Base-by-base conservation (phyloP, 1,140 invertebrate species). In the Drosophila bocqueti region DNA sequence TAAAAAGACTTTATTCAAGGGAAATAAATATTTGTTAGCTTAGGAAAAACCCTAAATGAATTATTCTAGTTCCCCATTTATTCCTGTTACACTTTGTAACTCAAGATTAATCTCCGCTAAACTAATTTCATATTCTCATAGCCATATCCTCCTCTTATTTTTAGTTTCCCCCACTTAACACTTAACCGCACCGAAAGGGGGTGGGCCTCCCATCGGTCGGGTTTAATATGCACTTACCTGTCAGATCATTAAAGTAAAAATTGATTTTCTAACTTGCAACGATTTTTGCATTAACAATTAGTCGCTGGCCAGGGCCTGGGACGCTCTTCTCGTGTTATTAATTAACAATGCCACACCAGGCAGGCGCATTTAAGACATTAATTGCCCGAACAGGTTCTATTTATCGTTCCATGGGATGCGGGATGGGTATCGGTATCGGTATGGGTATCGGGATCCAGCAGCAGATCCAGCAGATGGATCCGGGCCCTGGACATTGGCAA, bases 201-300 rank as follows among this genome's bases (percentile, higher is more conserved):
- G 42, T 24, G 46, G 59, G 34, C 36, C 13, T 21, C 46, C 45
- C 52, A 31, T 45, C 67, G 67, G 24, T 40, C n/a, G 31, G 46
- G 40, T 83, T 86, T 89, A 89, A 89, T 89, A 85, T 82, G 79
- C 82, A 85, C 79, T 85, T 85, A 73, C 75, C 86, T 60, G 82
- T 66, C 82, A 90, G 86, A 82, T 90, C 85, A 90, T 90, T 90
- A 90, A 91, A 91, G 86, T 90, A 90, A 90, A 90, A 90, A 90
- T 90, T 90, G 85, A 90, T 90, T 90, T 90, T 90, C 86, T 90
- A 90, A 90, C 85, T 85, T 82, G 85, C 82, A 90, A 90, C 85
- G 85, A 90, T 90, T 90, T 90, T 90, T 90, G 85, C 85, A 90
- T 90, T 90, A 90, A 90, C 86, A 90, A 89, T 89, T 90, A 90